phyloP scores from a whole-genome alignment of 2,888 invertebrate species.

The Hyposoter didymator region DNA sequence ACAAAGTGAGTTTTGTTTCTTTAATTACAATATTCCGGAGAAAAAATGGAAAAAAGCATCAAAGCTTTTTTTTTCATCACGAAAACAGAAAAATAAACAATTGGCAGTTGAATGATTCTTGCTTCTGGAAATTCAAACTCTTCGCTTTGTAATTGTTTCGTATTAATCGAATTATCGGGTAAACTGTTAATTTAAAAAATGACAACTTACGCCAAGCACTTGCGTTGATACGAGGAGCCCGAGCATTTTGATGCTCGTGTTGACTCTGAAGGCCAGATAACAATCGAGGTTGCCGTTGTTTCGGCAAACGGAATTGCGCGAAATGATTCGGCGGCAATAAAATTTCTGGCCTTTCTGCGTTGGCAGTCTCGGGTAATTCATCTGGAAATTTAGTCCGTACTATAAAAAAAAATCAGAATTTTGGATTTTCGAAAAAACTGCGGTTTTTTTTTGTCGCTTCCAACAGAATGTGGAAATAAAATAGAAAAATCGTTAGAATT shows the following conservation, averaged over 20 bases:
- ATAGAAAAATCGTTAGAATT: not conserved
- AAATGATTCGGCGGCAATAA: slow-evolving; percentile 89
- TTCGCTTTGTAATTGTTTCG: too few species aligned
- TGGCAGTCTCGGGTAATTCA: slow-evolving; percentile 57
- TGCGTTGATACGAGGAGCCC: slow-evolving; percentile 92
- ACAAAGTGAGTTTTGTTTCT: not conserved
- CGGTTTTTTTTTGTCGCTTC: too few species aligned
- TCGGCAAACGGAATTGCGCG: slow-evolving; percentile 89
- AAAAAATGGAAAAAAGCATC: not conserved
- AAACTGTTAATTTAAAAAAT: not conserved
- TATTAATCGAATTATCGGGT: too few species aligned
- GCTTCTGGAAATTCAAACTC: too few species aligned
- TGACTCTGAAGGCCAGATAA: slow-evolving; percentile 92
- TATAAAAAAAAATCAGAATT: not conserved
- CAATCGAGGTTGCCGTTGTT: slow-evolving; percentile 92
- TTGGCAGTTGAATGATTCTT: not conserved
- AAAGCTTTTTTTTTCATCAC: not conserved
- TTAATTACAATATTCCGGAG: not conserved
- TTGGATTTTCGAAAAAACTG: not conserved
- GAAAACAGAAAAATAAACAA: not conserved
- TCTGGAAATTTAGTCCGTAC: not conserved
- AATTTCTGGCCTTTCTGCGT: slow-evolving; percentile 84
- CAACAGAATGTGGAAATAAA: too few species aligned
- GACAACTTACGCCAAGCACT: slow-evolving; percentile 84
- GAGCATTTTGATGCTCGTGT: slow-evolving; percentile 91